A percentile compares a stretch with the other conserved stretches of the same genome.
Conservation (phyloP, 1,140 invertebrate species). For the Metopolophium dirhodum region DNA sequence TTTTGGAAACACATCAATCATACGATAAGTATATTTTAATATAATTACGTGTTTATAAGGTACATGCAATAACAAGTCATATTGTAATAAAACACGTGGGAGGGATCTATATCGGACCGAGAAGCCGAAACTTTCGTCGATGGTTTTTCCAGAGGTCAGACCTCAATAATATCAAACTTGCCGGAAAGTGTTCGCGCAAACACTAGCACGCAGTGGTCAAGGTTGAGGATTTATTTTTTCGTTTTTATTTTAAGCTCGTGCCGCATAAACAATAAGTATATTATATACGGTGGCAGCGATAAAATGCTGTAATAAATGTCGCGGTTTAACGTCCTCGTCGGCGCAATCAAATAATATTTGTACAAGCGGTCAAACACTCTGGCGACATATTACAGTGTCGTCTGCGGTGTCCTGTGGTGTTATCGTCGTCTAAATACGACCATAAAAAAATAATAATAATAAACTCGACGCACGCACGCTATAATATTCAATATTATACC, state of each 20-base stretch:
- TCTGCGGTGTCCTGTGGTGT: not conserved
- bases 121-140: not conserved
- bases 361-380: not conserved
- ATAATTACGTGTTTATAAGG: not conserved
- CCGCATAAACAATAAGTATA: not conserved
- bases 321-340: not conserved
- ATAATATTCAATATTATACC: not conserved
- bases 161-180: not conserved
- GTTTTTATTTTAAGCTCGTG: not conserved
- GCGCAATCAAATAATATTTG: not conserved
- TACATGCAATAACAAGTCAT: not conserved
- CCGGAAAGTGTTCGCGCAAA: not conserved
- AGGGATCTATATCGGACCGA: not conserved
- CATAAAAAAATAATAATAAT: not conserved
- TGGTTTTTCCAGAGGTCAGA: not conserved
- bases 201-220: not conserved
- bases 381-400: not conserved
- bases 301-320: not conserved
- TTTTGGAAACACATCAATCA: not conserved
- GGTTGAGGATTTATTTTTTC: not conserved
- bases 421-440: not conserved
- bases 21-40: not conserved
- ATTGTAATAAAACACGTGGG: no score
- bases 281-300: not conserved
- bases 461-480: not conserved